Conservation (phyloP, 2,888 invertebrate genomes). For the Cheilosia scutellata region DNA sequence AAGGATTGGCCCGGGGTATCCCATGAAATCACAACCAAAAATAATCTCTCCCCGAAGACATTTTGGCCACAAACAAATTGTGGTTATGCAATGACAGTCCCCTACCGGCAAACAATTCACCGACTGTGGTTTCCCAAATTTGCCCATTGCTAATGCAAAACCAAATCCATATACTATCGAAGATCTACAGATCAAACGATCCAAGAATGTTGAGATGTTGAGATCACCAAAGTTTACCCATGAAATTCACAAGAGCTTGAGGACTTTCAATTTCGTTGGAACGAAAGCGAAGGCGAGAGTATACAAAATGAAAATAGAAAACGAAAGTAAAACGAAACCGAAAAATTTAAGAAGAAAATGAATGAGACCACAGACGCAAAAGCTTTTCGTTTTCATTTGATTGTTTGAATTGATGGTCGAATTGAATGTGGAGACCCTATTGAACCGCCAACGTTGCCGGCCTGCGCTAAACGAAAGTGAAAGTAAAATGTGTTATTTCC, state of each 20-base stretch:
- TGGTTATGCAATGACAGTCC: conserved; percentile 32
- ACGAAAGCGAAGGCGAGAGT: conserved; percentile 51
- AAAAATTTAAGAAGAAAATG: not conserved
- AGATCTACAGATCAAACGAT: conserved; percentile 26
- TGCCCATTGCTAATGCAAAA: not conserved
- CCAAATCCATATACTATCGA: not conserved
- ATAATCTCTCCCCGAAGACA: conserved; percentile 36
- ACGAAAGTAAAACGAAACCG: conserved; percentile 35
- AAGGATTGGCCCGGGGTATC: conserved; percentile 29
- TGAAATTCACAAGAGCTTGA: conserved; percentile 31
- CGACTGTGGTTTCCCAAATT: not conserved
- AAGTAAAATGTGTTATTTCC: conserved; percentile 67
- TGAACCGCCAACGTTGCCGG: conserved; percentile 8
- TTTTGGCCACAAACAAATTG: conserved; percentile 41
- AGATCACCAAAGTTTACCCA: conserved; percentile 46
- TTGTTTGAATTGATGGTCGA: conserved; percentile 27
- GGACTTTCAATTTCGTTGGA: conserved; percentile 57
- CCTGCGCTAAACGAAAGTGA: conserved; percentile 59
- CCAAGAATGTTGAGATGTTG: conserved; percentile 36
- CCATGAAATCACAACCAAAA: conserved; percentile 30
- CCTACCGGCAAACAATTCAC: conserved; percentile 48
- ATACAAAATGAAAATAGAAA: conserved; percentile 43
- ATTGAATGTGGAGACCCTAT: conserved; percentile 14
- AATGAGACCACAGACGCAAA: conserved; percentile 1
- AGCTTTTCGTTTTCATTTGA: conserved; percentile 44